These are phyloP conservation scores for Platysternon megacephalum DNA, from an alignment of 2,113 vertebrate species.

Conservation along the genomic window DNA sequence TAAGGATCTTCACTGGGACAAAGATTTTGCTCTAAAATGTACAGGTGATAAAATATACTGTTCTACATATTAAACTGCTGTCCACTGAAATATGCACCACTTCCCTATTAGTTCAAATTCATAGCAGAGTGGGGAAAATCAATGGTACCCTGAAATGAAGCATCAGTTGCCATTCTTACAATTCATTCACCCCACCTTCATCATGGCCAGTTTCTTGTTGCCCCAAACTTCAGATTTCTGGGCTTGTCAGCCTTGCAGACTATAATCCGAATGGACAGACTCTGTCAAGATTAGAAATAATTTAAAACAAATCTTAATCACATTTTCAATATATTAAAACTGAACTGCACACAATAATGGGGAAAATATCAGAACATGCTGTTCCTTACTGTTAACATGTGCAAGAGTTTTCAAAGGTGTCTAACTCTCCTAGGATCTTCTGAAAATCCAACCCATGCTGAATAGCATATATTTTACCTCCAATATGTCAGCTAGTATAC, in stretches of 20 bases:
- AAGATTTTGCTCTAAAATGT: neutral
- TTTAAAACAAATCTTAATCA: neutral
- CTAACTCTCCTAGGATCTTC: neutral
- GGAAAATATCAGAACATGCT: neutral
- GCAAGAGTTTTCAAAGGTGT: neutral
- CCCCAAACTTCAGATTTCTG: neutral
- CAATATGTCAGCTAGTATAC: neutral
- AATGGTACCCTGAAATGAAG: neutral
- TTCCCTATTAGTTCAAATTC: neutral
- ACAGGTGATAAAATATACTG: neutral
- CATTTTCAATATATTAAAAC: neutral
- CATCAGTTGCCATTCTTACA: neutral
- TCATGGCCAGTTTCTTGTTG: neutral
- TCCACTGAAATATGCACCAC: neutral
- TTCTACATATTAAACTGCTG: neutral
- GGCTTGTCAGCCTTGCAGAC: neutral
- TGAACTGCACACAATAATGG: neutral
- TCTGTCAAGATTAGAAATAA: neutral
- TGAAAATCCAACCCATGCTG: neutral
- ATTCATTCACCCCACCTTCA: neutral
- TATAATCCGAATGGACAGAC: neutral
- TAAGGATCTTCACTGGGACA: neutral
- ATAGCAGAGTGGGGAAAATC: neutral
- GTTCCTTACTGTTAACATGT: neutral
- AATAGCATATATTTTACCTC: neutral